phyloP scores from a whole-genome alignment of 2,888 invertebrate genomes.

The Emmelina monodactyla region DNA sequence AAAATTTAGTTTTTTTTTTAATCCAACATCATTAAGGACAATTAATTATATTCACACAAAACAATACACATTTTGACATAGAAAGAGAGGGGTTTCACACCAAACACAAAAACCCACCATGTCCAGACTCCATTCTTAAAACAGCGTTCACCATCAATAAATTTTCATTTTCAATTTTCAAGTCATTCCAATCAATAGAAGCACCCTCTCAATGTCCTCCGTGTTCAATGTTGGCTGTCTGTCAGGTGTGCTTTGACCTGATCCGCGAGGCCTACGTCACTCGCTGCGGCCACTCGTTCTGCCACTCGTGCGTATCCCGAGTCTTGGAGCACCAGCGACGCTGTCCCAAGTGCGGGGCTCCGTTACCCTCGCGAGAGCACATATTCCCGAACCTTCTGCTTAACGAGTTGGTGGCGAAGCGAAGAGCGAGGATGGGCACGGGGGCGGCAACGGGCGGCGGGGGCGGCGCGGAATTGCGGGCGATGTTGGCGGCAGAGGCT shows the following conservation, averaged over 20 bases:
- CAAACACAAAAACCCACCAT: too few species aligned
- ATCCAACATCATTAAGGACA: too few species aligned
- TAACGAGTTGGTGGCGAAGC: conserved; percentile 69
- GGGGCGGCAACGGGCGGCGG: conserved; percentile 7
- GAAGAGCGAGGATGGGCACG: neutral
- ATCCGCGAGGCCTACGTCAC: conserved; percentile 92
- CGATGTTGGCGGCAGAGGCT: conserved; percentile 20
- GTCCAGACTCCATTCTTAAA: too few species aligned
- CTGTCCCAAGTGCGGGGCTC: conserved; percentile 85
- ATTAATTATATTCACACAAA: too few species aligned
- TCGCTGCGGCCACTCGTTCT: conserved; percentile 92
- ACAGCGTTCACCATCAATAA: too few species aligned
- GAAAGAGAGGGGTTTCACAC: too few species aligned
- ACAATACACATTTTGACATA: too few species aligned
- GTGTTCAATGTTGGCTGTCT: too few species aligned
- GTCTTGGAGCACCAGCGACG: conserved; percentile 82
- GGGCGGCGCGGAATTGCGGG: conserved; percentile 2
- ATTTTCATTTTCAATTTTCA: too few species aligned
- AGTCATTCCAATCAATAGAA: too few species aligned
- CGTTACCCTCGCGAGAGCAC: conserved; percentile 72
- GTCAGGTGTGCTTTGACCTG: conserved; percentile 89
- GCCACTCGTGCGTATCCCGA: conserved; percentile 86
- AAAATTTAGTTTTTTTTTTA: too few species aligned
- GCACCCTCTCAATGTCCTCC: too few species aligned
- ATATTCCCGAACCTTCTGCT: conserved; percentile 88